phyloP scores from a whole-genome alignment of 92 coral and sea anemone species.

The Paragorgia papillata region DNA sequence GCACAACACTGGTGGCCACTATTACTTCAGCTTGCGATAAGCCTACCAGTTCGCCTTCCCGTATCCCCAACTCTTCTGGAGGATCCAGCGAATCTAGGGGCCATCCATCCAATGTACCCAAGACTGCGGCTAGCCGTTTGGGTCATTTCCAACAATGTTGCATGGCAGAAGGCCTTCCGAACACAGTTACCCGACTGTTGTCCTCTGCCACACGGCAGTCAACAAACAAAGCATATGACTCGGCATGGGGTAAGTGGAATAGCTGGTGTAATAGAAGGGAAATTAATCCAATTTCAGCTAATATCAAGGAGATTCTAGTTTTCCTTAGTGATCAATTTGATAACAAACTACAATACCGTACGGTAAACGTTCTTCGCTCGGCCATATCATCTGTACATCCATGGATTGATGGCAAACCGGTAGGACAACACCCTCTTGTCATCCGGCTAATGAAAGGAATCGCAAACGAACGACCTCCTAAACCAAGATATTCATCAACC shows the following conservation, averaged over 20 bases:
- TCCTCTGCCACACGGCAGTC: constrained; percentile 57
- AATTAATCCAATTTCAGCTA: constrained; percentile 60
- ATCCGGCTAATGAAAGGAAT: constrained; percentile 6
- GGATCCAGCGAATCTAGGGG: constrained; percentile 43
- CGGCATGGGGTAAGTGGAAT: constrained; percentile 50
- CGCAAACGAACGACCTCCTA: constrained; percentile 13
- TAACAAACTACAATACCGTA: not conserved
- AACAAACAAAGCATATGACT: constrained; percentile 50
- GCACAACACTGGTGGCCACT: constrained; percentile 68
- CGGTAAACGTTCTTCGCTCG: constrained; percentile 38
- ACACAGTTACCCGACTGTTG: constrained; percentile 49
- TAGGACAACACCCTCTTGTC: constrained; percentile 5
- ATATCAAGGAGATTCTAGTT: constrained; percentile 5
- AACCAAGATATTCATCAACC: constrained; percentile 26
- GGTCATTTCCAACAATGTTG: constrained; percentile 48
- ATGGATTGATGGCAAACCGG: constrained; percentile 4
- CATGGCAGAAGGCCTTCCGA: constrained; percentile 54
- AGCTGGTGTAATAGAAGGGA: constrained; percentile 63
- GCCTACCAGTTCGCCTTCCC: constrained; percentile 51
- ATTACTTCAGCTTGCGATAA: constrained; percentile 24
- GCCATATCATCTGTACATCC: constrained; percentile 11
- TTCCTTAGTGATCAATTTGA: constrained; percentile 28
- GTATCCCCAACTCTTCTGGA: constrained; percentile 48
- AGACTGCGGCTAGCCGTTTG: constrained; percentile 57
- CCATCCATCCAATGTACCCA: constrained; percentile 58